phyloP scores from a whole-genome alignment of 2,797 vertebrate genomes.

The Cygnus olor region DNA sequence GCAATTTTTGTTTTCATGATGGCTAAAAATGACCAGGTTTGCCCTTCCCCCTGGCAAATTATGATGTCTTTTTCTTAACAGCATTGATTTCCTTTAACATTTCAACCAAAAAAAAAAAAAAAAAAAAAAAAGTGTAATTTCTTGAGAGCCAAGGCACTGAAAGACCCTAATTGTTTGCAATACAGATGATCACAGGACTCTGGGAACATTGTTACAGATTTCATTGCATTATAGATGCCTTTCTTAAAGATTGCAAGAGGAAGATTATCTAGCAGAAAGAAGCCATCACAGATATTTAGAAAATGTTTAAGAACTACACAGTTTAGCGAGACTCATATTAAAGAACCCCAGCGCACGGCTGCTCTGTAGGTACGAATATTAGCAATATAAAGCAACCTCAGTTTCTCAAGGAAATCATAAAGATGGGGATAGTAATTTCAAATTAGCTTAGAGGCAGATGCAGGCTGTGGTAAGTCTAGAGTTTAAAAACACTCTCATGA shows the following conservation, averaged over 20 bases:
- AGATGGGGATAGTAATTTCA: background rate
- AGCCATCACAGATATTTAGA: background rate
- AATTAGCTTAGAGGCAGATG: background rate
- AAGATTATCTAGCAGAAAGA: background rate
- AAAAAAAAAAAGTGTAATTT: slow-evolving; percentile 49
- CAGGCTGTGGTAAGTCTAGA: background rate
- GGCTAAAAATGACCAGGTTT: slow-evolving; percentile 44
- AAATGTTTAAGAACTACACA: background rate
- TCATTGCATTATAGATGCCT: background rate
- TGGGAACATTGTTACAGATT: slow-evolving; percentile 2
- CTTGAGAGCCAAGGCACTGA: slow-evolving; percentile 15
- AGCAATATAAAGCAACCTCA: background rate
- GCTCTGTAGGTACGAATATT: background rate
- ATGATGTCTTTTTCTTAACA: slow-evolving; percentile 55
- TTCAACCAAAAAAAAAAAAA: slow-evolving; percentile 26
- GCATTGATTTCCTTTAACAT: slow-evolving; percentile 70
- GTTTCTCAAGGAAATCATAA: background rate
- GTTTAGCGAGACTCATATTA: background rate
- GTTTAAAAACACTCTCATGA: background rate
- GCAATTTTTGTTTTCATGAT: slow-evolving; percentile 50
- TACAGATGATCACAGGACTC: slow-evolving; percentile 40
- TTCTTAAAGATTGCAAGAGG: slow-evolving; percentile 1
- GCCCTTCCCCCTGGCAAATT: slow-evolving; percentile 44
- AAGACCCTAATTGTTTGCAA: slow-evolving; percentile 55
- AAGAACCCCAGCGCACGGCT: background rate